Base-by-base conservation (phyloP, 2,888 invertebrate species). In the Clanis bilineata region DNA sequence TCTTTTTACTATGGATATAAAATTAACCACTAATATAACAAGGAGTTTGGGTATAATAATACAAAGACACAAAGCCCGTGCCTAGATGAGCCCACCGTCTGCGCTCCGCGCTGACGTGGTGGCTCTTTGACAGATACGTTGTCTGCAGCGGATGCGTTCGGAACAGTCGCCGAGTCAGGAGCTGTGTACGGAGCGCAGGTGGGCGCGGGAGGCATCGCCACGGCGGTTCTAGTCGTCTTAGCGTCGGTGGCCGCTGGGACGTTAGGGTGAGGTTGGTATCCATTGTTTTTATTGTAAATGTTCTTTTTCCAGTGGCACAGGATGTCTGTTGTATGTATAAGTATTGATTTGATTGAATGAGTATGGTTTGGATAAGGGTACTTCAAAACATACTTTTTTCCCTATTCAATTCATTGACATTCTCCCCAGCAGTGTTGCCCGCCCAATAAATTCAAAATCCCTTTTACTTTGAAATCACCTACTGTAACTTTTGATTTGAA, bases 181-280 rank as follows among this genome's bases (percentile, higher is more conserved):
- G 83, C 81, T 0, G 85, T 86, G 63, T 66, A 78, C 57, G 81
- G 82, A 0, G 87, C 86, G 2, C 80, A 78, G 0, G 85, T 89
- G 0, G 92, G 93, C 5, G 93, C 94, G n/a, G 94, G 94, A 66
- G 94, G 95, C 56, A 90, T 95, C 12, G 90, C 94, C 62, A 95
- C 95, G 0, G 94, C 93, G 0, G 64, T 95, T 10, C 83, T 95
- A 25, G 95, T 94, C 0, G 85, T 95, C 36, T 72, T 94, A 44
- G 95, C 95, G n/a, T 94, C 95, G 0, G 68, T 95, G 55, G 94
- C 94, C 0, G 94, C 95, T 61, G 95, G 95, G 73, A 94, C 94
- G 70, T 93, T 95, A 77, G 95, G 95, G 95, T 96, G 95, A 95
- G 95, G 95, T 96, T 72, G 83, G 95, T 94, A 54, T 62, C 61